Conservation (phyloP, 1,140 invertebrate species). For the Leptinotarsa lineolata region DNA sequence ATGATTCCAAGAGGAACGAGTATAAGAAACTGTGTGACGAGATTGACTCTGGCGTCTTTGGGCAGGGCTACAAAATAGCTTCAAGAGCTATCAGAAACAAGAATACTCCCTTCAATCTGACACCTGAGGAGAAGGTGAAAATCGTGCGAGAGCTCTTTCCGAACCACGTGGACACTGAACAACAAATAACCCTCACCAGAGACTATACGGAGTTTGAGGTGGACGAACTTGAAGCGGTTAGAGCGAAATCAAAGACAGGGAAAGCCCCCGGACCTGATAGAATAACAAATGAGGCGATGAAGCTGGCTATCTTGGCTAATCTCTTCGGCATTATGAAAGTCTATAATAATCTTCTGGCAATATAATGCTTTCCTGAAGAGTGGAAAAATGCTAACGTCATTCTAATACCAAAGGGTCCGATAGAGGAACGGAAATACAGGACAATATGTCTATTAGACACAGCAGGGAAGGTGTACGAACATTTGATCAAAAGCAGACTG, state of each 20-base stretch:
- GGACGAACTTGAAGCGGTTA: not conserved
- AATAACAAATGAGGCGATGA: not conserved
- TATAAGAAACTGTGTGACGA: not conserved
- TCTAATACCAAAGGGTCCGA: slow-evolving; percentile 9
- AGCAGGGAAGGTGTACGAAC: slow-evolving; percentile 20
- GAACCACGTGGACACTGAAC: not conserved
- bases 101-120: not conserved
- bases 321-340: not conserved
- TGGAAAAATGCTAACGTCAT: slow-evolving; percentile 16
- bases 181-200: not conserved
- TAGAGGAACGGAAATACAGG: slow-evolving; percentile 5
- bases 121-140: not conserved
- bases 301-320: not conserved
- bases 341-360: not conserved
- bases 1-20: not conserved
- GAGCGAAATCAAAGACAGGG: not conserved
- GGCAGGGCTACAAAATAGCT: not conserved
- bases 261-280: not conserved
- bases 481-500: not conserved
- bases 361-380: slow-evolving; percentile 4
- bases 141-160: not conserved
- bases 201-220: slow-evolving; percentile 7
- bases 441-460: slow-evolving; percentile 16
- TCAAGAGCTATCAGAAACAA: not conserved
- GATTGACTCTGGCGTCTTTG: not conserved